These are phyloP conservation scores for Microctonus brassicae DNA, from an alignment of 2,888 invertebrate species.

Conservation along the genomic window DNA sequence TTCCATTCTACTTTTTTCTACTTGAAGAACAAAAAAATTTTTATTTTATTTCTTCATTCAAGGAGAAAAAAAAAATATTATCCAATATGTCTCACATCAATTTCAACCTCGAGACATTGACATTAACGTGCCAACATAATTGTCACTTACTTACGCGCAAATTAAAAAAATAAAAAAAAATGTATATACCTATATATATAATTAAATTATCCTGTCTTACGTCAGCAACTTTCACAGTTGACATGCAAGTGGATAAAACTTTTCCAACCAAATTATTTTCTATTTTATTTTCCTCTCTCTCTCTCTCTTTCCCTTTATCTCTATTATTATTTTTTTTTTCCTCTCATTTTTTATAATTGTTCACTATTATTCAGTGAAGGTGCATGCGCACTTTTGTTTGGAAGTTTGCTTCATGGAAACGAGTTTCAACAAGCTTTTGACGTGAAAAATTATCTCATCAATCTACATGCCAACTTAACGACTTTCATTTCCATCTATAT, in stretches of 20 bases:
- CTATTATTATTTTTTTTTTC: slow-evolving; percentile 23
- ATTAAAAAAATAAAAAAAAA: not conserved
- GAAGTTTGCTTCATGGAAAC: slow-evolving; percentile 14
- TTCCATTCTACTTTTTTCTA: not conserved
- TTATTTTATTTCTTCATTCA: not conserved
- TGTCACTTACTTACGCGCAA: slow-evolving; percentile 8
- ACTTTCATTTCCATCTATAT: slow-evolving; percentile 20
- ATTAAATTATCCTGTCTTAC: slow-evolving; percentile 1
- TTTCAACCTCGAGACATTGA: not conserved
- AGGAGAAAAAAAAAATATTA: not conserved
- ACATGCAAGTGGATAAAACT: not conserved
- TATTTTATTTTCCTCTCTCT: slow-evolving; percentile 41
- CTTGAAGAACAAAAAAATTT: not conserved
- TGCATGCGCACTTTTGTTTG: slow-evolving; percentile 1
- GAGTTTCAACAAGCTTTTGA: slow-evolving; percentile 30
- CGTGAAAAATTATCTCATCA: slow-evolving; percentile 37
- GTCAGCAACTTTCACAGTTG: slow-evolving; percentile 4
- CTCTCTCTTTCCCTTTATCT: no score
- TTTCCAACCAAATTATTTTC: slow-evolving; percentile 28
- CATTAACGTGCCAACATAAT: slow-evolving; percentile 21
- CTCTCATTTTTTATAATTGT: slow-evolving; percentile 48
- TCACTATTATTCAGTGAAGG: slow-evolving; percentile 32
- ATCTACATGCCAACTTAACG: slow-evolving; percentile 33
- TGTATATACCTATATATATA: not conserved
- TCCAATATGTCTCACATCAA: not conserved